Conservation (phyloP, 2,113 vertebrate species). For the Xiphias gladius region DNA sequence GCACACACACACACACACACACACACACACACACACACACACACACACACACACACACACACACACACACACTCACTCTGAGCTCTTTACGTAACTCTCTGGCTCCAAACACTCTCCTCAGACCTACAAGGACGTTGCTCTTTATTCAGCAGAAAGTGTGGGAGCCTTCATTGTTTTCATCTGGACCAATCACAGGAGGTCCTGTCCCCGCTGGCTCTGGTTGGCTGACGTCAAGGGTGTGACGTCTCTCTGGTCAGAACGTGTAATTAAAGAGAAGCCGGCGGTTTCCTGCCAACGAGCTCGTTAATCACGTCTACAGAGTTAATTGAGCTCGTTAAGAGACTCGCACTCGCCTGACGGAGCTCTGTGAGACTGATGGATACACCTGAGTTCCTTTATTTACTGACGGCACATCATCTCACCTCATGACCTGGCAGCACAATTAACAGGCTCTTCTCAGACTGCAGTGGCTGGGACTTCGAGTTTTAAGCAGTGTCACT, state of each 20-base stretch:
- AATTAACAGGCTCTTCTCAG: too few relatives aligned
- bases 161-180: neutral
- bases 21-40: slow-evolving; percentile 14
- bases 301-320: slow-evolving; percentile 1
- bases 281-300: slow-evolving; percentile 29
- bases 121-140: neutral
- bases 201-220: neutral
- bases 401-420: too few relatives aligned
- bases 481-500: too few relatives aligned
- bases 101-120: slow-evolving; percentile 16
- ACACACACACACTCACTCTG: slow-evolving; percentile 15
- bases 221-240: neutral
- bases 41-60: slow-evolving; percentile 2
- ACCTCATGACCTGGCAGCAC: too few relatives aligned
- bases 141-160: slow-evolving; percentile 9
- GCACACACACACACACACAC: slow-evolving; percentile 8
- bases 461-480: too few relatives aligned
- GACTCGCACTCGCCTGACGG: neutral
- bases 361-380: too few relatives aligned
- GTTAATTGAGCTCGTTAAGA: slow-evolving; percentile 2
- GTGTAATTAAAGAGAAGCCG: neutral
- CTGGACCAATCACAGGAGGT: slow-evolving; percentile 8
- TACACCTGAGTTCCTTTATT: too few relatives aligned
- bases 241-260: slow-evolving; percentile 6
- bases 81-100: slow-evolving; percentile 70